Evolutionary conservation across 2,888 invertebrate genomes (phyloP).

Genomic region (Hymenopus coronatus): DNA sequence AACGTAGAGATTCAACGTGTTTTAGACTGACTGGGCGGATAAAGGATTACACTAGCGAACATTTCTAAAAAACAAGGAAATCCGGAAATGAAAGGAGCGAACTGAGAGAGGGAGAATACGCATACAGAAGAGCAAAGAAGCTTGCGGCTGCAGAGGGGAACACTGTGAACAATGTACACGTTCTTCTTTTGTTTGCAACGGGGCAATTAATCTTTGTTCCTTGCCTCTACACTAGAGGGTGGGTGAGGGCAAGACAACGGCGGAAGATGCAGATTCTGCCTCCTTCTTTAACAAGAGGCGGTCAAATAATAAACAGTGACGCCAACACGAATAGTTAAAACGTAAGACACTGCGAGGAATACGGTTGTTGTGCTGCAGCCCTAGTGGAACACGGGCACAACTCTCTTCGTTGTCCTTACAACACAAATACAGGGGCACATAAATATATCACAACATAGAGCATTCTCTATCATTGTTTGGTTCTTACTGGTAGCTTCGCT

Average conservation of each 20-base stretch:
- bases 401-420: too few species aligned
- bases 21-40: too few species aligned
- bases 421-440: too few species aligned
- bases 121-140: neutral
- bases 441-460: too few species aligned
- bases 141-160: neutral
- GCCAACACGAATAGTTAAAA: neutral
- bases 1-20: too few species aligned
- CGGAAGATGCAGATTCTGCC: neutral
- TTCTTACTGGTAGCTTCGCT: too few species aligned
- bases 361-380: too few species aligned
- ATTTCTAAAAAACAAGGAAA: neutral
- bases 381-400: too few species aligned
- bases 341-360: neutral
- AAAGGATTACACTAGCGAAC: too few species aligned
- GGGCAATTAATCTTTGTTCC: neutral
- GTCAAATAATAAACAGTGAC: neutral
- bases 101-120: neutral
- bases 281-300: neutral
- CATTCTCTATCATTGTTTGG: too few species aligned
- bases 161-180: neutral
- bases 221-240: neutral
- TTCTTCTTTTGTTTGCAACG: neutral
- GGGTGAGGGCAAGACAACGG: neutral
- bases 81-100: neutral